phyloP scores from a whole-genome alignment of 2,888 invertebrate genomes.

The Synanthedon andrenaeformis region DNA sequence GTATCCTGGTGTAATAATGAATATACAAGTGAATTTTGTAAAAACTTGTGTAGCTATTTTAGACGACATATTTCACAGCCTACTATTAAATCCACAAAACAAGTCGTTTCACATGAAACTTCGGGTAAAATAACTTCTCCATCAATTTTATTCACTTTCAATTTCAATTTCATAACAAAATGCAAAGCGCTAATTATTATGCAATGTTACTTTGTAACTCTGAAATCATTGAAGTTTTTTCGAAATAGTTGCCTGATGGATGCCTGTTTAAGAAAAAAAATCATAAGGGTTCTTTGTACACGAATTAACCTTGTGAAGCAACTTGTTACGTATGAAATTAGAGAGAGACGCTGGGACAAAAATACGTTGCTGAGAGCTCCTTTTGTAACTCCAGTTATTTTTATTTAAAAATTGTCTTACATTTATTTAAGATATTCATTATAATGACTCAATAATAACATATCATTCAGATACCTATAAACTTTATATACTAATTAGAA shows the following conservation, averaged over 20 bases:
- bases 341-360: neutral
- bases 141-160: no score
- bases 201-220: no score
- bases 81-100: neutral
- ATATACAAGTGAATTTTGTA: neutral
- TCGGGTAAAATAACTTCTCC: no score
- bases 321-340: constrained; percentile 9
- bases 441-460: neutral
- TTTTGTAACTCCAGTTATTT: no score
- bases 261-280: no score
- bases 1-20: neutral
- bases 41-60: neutral
- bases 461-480: neutral
- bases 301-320: neutral
- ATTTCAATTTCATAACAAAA: no score
- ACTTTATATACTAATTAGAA: constrained; percentile 15
- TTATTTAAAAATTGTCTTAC: neutral
- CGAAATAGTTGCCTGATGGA: no score
- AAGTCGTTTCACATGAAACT: constrained; percentile 8
- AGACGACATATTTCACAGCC: neutral
- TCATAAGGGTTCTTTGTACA: no score
- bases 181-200: no score
- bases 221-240: no score
- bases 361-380: neutral
- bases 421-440: neutral